These are phyloP conservation scores for Cololabis saira DNA, from an alignment of 2,113 vertebrate species.

Conservation along the genomic window DNA sequence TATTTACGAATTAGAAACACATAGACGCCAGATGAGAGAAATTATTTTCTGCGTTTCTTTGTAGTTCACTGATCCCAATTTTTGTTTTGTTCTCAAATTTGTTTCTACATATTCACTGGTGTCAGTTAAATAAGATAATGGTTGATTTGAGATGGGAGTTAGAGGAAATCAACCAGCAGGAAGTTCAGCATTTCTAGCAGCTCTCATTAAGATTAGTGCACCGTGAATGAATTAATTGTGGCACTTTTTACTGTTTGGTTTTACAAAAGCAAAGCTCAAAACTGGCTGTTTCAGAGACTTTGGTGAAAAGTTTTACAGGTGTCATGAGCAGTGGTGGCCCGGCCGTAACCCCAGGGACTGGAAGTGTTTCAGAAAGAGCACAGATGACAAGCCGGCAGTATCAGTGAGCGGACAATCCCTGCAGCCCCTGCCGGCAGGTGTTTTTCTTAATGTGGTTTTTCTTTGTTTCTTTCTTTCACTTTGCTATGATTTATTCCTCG, in stretches of 20 bases:
- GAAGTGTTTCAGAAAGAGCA: conserved; percentile 60
- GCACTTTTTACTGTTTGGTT: background rate
- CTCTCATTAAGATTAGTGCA: too few species aligned
- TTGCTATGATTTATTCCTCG: conserved; percentile 63
- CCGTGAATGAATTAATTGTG: too few species aligned
- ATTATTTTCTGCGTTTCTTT: too few species aligned
- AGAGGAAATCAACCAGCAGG: too few species aligned
- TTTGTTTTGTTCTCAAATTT: too few species aligned
- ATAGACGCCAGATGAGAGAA: too few species aligned
- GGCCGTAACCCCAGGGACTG: conserved; percentile 58
- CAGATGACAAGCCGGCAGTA: conserved; percentile 65
- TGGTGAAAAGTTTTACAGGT: conserved; percentile 57
- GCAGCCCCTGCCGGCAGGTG: conserved; percentile 60
- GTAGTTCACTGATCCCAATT: too few species aligned
- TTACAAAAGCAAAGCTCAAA: conserved; percentile 14
- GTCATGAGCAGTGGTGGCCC: conserved; percentile 57
- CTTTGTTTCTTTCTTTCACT: conserved; percentile 68
- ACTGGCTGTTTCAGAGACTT: conserved; percentile 18
- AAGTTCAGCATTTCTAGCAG: too few species aligned
- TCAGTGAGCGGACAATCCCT: conserved; percentile 72
- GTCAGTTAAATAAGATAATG: too few species aligned
- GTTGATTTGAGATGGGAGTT: too few species aligned
- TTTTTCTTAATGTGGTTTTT: conserved; percentile 62
- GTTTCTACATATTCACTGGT: too few species aligned
- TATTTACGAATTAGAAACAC: too few species aligned